Conservation (phyloP, 2,113 vertebrate species). For the Grallaria varia region DNA sequence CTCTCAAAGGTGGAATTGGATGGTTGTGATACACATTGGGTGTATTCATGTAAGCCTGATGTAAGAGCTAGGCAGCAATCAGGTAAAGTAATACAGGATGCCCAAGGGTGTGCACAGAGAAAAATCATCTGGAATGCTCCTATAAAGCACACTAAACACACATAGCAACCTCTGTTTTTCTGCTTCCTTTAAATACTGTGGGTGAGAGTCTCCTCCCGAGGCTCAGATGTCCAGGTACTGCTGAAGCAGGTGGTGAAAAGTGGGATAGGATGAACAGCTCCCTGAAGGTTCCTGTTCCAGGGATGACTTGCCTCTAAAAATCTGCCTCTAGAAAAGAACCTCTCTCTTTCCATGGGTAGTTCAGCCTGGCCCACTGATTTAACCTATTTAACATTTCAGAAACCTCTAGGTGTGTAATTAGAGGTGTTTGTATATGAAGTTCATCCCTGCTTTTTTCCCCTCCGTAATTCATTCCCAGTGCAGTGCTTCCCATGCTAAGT, state of each 20-base stretch:
- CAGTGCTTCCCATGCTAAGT: background rate
- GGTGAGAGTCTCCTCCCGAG: background rate
- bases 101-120: background rate
- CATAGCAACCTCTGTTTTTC: fast-evolving
- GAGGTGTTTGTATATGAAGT: background rate
- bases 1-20: background rate
- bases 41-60: background rate
- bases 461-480: background rate
- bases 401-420: background rate
- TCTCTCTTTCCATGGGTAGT: too few relatives aligned
- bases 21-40: background rate
- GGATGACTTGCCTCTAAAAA: background rate
- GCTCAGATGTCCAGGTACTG: background rate
- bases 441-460: fast-evolving
- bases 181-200: background rate
- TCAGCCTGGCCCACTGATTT: background rate
- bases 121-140: background rate
- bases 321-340: background rate
- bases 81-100: background rate
- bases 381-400: background rate
- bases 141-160: background rate
- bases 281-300: background rate
- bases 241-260: background rate
- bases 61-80: background rate
- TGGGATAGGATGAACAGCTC: background rate